Conservation (phyloP, 1,140 invertebrate genomes). For the Drosophila busckii region DNA sequence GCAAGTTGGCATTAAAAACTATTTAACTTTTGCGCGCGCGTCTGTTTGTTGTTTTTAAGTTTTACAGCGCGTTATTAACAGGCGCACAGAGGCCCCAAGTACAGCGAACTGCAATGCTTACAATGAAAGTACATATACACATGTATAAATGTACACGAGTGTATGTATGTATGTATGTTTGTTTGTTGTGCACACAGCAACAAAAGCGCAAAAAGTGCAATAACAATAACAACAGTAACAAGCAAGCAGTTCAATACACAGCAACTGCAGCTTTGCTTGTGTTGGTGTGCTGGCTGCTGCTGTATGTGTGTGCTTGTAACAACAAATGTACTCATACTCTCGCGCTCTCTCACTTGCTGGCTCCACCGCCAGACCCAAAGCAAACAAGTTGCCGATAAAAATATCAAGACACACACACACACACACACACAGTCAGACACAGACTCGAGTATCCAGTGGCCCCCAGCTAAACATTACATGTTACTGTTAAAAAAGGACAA, state of each 20-base stretch:
- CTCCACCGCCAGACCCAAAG: conserved; percentile 9
- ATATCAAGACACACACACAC: conserved; percentile 16
- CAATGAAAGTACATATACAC: conserved; percentile 50
- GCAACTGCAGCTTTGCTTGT: conserved; percentile 22
- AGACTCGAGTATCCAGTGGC: too few relatives aligned
- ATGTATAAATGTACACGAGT: too few relatives aligned
- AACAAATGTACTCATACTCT: conserved; percentile 17
- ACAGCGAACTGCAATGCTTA: conserved; percentile 56
- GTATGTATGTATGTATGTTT: too few relatives aligned
- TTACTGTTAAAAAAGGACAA: too few relatives aligned
- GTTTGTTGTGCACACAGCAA: too few relatives aligned
- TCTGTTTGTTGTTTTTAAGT: conserved; percentile 76
- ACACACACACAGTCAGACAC: background rate
- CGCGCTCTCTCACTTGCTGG: conserved; percentile 47
- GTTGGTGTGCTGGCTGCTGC: conserved; percentile 1
- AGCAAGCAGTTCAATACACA: conserved; percentile 56
- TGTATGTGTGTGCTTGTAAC: conserved; percentile 46
- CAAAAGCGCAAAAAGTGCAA: conserved; percentile 17
- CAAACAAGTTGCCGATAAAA: conserved; percentile 44
- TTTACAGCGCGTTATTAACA: conserved; percentile 75
- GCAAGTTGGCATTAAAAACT: conserved; percentile 41
- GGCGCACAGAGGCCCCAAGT: conserved; percentile 58
- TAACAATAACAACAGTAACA: conserved; percentile 27
- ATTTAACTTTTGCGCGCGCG: conserved; percentile 42
- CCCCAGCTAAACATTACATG: too few relatives aligned